Percentiles rank a stretch among this genome's conserved stretches.
Evolutionary conservation across 2,113 vertebrate species (phyloP).

Genomic region (Sitta europaea): DNA sequence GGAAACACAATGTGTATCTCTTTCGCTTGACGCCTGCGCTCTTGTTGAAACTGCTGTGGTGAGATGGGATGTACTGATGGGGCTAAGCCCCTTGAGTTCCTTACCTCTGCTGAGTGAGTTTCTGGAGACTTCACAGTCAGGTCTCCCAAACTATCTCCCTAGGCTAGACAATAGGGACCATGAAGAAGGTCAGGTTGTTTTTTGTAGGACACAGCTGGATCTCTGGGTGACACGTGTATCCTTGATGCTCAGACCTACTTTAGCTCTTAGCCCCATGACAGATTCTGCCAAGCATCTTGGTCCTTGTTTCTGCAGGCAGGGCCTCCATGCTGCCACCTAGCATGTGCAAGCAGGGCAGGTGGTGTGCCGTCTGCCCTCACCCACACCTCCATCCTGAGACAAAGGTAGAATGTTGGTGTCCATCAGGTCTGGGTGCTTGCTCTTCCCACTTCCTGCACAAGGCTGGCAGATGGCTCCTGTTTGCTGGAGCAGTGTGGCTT

Average conservation of each 20-base stretch:
- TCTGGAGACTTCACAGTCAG: not conserved
- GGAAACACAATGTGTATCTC: not conserved
- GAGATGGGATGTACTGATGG: not conserved
- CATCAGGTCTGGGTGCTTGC: fast-evolving
- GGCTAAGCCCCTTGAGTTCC: not conserved
- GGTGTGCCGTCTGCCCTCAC: not conserved
- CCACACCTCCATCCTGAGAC: not conserved
- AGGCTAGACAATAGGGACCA: not conserved
- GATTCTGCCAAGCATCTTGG: not conserved
- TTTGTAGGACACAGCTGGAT: not conserved
- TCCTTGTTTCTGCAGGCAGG: not conserved
- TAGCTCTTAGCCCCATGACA: not conserved
- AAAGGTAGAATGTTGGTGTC: not conserved
- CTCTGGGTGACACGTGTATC: not conserved
- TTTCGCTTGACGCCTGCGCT: not conserved
- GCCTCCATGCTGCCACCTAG: not conserved
- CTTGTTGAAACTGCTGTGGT: not conserved
- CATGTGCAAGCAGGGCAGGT: not conserved
- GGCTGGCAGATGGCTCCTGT: constrained; percentile 36
- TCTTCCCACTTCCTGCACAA: not conserved
- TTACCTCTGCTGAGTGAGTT: not conserved
- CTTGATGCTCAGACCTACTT: not conserved
- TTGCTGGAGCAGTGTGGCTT: not conserved
- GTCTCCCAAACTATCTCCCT: not conserved
- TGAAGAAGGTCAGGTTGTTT: not conserved